Evolutionary conservation across 1,140 invertebrate species (phyloP).

Genomic region (Papilio aristodemus): DNA sequence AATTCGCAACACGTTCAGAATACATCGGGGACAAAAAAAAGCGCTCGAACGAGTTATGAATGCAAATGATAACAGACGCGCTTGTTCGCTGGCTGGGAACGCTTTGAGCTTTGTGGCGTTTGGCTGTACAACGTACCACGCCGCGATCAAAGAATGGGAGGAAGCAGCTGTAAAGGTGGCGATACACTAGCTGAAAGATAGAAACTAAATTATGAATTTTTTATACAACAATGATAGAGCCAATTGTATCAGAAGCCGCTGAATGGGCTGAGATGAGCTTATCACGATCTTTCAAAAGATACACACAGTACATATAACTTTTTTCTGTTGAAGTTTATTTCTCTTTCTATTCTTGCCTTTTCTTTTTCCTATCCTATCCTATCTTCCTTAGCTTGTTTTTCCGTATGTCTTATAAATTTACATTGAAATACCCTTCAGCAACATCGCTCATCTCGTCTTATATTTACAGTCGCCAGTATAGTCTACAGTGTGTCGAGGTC

Average conservation of each 20-base stretch:
- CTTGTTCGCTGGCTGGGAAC: conserved; percentile 16
- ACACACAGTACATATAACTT: too few relatives aligned
- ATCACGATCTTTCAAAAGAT: too few relatives aligned
- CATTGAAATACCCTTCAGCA: too few relatives aligned
- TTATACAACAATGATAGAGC: too few relatives aligned
- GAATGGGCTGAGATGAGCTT: too few relatives aligned
- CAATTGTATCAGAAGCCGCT: too few relatives aligned
- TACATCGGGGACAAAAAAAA: not conserved
- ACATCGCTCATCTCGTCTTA: not conserved
- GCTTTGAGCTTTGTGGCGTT: conserved; percentile 21
- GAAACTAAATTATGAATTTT: not conserved
- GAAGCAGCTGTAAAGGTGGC: not conserved
- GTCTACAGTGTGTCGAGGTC: not conserved
- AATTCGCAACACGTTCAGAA: conserved; percentile 18
- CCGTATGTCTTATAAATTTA: too few relatives aligned
- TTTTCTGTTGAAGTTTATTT: too few relatives aligned
- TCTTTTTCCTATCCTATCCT: too few relatives aligned
- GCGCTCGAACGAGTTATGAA: conserved; percentile 15
- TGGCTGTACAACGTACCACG: not conserved
- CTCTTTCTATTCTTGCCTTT: too few relatives aligned
- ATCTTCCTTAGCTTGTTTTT: too few relatives aligned
- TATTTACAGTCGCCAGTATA: not conserved
- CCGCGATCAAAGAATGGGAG: not conserved
- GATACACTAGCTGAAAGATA: not conserved
- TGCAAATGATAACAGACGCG: conserved; percentile 17